A percentile compares a stretch with the other conserved stretches of the same genome.
Conservation (phyloP, 2,113 vertebrate species). For the Oophaga pumilio region DNA sequence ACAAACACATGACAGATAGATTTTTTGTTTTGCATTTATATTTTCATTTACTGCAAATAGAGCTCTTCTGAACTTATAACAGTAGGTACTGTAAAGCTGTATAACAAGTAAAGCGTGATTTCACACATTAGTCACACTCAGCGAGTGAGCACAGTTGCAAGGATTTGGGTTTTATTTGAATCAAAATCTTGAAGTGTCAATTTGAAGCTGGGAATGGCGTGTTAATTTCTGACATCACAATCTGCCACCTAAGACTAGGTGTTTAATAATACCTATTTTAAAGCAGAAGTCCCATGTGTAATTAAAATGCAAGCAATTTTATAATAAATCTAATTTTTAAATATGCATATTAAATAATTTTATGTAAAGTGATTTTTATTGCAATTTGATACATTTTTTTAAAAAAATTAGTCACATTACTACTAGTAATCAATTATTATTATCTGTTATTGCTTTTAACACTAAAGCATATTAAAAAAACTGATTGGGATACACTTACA, state of each 20-base stretch:
- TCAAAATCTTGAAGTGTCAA: conserved; percentile 49
- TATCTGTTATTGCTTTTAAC: neutral
- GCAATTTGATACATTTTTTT: neutral
- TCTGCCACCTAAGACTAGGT: conserved; percentile 46
- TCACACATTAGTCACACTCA: conserved; percentile 49
- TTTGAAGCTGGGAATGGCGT: conserved; percentile 43
- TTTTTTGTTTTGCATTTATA: conserved; percentile 12
- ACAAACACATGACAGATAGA: neutral
- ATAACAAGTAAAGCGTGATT: conserved; percentile 36
- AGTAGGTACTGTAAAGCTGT: conserved; percentile 34
- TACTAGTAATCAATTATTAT: neutral
- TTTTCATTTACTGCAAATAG: conserved; percentile 9
- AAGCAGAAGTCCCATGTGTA: conserved; percentile 1
- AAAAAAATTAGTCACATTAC: neutral
- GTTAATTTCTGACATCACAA: conserved; percentile 52
- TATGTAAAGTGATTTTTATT: too few relatives aligned
- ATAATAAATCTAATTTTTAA: too few relatives aligned
- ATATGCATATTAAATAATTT: neutral
- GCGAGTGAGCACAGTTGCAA: conserved; percentile 47
- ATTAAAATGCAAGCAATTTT: conserved; percentile 26
- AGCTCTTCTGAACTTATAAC: conserved; percentile 7
- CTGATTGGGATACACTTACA: too few relatives aligned
- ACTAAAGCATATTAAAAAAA: neutral
- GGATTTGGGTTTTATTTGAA: conserved; percentile 32
- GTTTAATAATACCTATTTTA: conserved; percentile 53